Percentiles rank a stretch among this genome's conserved stretches.
Conservation (phyloP, 2,113 vertebrate species). For the Myotis lucifugus region DNA sequence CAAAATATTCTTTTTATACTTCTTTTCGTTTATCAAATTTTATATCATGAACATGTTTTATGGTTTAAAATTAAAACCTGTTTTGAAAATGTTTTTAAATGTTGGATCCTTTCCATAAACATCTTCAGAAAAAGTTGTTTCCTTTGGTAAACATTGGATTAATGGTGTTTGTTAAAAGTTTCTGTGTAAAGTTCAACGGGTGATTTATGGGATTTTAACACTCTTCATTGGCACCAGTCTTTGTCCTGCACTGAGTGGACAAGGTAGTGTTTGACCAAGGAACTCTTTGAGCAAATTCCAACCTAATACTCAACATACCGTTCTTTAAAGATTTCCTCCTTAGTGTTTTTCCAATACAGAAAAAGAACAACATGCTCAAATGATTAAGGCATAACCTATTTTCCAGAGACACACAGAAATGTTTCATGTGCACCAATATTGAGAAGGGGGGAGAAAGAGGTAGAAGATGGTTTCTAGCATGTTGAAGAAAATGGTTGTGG, state of each 20-base stretch:
- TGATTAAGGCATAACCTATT: background rate
- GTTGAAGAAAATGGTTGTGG: background rate
- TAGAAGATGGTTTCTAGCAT: background rate
- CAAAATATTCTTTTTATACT: background rate
- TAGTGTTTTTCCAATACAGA: background rate
- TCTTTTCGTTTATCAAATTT: background rate
- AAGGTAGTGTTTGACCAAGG: background rate
- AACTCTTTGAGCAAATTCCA: background rate
- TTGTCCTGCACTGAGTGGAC: background rate
- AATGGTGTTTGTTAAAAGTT: background rate
- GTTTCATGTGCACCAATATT: background rate
- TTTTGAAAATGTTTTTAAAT: background rate
- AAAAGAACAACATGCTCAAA: background rate
- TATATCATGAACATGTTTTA: background rate
- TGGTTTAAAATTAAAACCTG: background rate
- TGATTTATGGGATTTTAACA: background rate
- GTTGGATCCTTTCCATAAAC: background rate
- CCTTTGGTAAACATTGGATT: background rate
- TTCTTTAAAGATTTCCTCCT: background rate
- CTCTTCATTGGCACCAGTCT: background rate
- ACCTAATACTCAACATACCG: background rate
- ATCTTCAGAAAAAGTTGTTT: background rate
- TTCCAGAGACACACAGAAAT: background rate
- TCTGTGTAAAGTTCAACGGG: background rate
- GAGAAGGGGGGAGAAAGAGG: background rate